A percentile compares a stretch with the other conserved stretches of the same genome.
These are phyloP conservation scores for Leuciscus idus DNA, from an alignment of 2,113 vertebrate genomes.

Conservation along the genomic window DNA sequence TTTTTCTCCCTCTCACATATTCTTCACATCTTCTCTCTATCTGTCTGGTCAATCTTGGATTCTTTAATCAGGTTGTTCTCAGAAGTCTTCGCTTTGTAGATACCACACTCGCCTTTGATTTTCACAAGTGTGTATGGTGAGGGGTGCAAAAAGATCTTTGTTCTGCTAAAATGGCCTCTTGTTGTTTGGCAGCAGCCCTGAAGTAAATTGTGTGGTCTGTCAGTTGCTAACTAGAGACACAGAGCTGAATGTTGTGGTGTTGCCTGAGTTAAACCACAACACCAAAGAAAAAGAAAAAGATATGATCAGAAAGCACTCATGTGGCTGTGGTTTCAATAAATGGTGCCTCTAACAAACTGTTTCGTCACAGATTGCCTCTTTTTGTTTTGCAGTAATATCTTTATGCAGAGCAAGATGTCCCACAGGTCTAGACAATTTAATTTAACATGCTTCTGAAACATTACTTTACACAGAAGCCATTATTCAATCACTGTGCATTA, in stretches of 20 bases:
- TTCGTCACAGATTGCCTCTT: background rate
- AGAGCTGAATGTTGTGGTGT: slow-evolving; percentile 16
- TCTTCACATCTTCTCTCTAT: slow-evolving; percentile 36
- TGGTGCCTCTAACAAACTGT: background rate
- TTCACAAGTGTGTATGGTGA: slow-evolving; percentile 13
- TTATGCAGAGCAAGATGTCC: background rate
- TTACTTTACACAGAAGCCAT: background rate
- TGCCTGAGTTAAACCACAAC: slow-evolving; percentile 11
- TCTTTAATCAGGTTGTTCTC: slow-evolving; percentile 46
- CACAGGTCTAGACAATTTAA: slow-evolving; percentile 22
- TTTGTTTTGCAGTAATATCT: background rate
- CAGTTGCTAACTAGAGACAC: slow-evolving; percentile 34
- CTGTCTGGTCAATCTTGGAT: slow-evolving; percentile 44
- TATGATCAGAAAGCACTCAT: slow-evolving; percentile 40
- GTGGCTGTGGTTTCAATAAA: slow-evolving; percentile 23
- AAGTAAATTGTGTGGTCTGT: slow-evolving; percentile 27
- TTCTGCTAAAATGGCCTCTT: slow-evolving; percentile 32
- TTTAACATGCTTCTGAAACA: slow-evolving; percentile 19
- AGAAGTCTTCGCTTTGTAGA: slow-evolving; percentile 46
- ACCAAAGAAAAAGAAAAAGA: slow-evolving; percentile 28
- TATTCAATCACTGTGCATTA: slow-evolving; percentile 40
- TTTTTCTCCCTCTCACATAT: slow-evolving; percentile 29
- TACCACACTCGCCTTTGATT: slow-evolving; percentile 44
- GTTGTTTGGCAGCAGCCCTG: slow-evolving; percentile 34
- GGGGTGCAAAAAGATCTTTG: slow-evolving; percentile 36